Evolutionary conservation across 2,113 vertebrate genomes (phyloP).

Genomic region (Ceyx cyanopectus): DNA sequence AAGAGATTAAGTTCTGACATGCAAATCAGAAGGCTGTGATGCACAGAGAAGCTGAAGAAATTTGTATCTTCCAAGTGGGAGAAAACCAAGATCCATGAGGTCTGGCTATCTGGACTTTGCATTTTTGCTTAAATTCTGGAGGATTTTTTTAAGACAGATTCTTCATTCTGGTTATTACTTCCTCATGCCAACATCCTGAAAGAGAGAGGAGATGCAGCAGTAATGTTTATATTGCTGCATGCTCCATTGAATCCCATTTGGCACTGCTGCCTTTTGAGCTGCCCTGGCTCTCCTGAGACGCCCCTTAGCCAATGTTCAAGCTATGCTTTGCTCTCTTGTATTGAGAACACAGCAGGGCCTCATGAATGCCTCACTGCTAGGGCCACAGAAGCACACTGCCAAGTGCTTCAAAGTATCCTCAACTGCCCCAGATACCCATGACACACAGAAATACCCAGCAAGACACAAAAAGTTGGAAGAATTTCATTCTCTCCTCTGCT

Average conservation of each 20-base stretch:
- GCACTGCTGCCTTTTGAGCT: neutral
- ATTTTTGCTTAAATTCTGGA: neutral
- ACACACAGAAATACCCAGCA: neutral
- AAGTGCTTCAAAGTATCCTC: slow-evolving; percentile 1
- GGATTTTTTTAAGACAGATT: neutral
- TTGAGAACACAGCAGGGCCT: neutral
- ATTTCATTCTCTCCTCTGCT: neutral
- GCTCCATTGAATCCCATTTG: neutral
- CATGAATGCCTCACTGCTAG: neutral
- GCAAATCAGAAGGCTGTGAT: neutral
- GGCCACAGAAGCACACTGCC: neutral
- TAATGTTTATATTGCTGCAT: neutral
- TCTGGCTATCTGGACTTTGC: neutral
- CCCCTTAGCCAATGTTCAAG: neutral
- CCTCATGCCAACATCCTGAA: neutral
- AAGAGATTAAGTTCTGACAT: slow-evolving; percentile 6
- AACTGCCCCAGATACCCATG: neutral
- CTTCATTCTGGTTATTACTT: neutral
- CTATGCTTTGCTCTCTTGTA: neutral
- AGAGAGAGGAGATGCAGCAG: neutral
- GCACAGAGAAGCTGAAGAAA: neutral
- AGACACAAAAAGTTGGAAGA: neutral
- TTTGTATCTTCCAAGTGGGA: neutral
- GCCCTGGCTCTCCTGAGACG: neutral
- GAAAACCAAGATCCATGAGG: neutral